These are phyloP conservation scores for Poecilia velifera DNA, from an alignment of 2,797 vertebrate genomes.

Conservation along the genomic window DNA sequence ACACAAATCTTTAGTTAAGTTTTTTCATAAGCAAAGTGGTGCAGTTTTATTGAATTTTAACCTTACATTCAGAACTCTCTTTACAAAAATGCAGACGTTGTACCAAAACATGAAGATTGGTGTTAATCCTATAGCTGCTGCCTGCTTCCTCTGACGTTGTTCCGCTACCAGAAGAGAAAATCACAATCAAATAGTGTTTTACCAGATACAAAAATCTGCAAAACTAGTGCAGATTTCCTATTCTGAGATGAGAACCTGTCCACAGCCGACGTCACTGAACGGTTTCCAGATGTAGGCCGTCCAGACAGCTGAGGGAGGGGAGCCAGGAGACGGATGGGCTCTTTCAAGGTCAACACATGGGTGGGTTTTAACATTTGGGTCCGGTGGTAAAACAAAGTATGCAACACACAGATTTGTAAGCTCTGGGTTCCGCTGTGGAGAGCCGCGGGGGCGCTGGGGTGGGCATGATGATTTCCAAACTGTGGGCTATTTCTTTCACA, in stretches of 20 bases:
- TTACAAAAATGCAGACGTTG: conserved; percentile 36
- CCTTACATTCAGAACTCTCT: conserved; percentile 12
- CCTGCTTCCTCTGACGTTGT: conserved; percentile 15
- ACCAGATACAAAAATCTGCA: conserved; percentile 38
- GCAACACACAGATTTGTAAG: conserved; percentile 42
- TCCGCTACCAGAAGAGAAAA: conserved; percentile 49
- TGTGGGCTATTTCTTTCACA: conserved; percentile 62
- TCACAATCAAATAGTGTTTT: conserved; percentile 36
- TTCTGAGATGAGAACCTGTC: conserved; percentile 77
- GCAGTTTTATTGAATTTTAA: conserved; percentile 22
- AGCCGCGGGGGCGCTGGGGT: conserved; percentile 40
- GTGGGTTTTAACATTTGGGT: conserved; percentile 49
- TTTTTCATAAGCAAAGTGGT: conserved; percentile 18
- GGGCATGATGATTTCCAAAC: conserved; percentile 50
- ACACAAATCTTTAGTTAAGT: conserved; percentile 15
- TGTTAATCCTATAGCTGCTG: conserved; percentile 43
- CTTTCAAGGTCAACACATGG: conserved; percentile 59
- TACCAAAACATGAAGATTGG: conserved; percentile 41
- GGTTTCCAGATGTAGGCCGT: conserved; percentile 79
- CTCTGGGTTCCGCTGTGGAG: conserved; percentile 40
- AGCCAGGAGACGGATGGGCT: conserved; percentile 45
- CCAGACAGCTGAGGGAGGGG: conserved; percentile 59
- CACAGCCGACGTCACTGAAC: conserved; percentile 79
- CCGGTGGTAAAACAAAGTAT: conserved; percentile 56
- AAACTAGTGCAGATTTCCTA: conserved; percentile 60